Base-by-base conservation (phyloP, 2,113 vertebrate genomes). In the Chrysemys picta region DNA sequence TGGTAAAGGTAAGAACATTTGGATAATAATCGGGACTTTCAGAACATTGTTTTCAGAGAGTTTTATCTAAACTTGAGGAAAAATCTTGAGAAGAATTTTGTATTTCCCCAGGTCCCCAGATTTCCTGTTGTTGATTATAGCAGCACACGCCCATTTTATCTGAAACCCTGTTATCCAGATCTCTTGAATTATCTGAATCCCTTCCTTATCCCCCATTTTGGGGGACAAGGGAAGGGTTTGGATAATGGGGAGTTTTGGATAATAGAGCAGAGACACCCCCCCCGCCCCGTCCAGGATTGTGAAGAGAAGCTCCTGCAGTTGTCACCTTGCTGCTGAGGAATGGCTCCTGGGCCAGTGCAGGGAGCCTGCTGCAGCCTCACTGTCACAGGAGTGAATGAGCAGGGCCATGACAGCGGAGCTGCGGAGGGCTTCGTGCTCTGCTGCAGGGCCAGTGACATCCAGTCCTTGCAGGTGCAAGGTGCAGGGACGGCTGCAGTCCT, bases 211-310 rank as follows among this genome's bases (percentile, higher is more conserved):
- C 12, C 56, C 29, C 29, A 13, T 31, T 4, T 62, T 62, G 59
- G 16, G n/a, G 19, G 17, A n/a, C 7, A 4, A 69, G 62, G 62
- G 35, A 69, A 19, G 35, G 35, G 35, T 69, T 69, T n/a, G 35
- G 35, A n/a, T n/a, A 69, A n/a, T 19, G 35, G 16, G 31, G 62
- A 65, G 62, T 31, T 65, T 35, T 65, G 62, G 62, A 69, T n/a
- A 65, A 35, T 65, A 65, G 13, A 65, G 31, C 59, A 17, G 59
- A 65, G 35, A 6, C 14, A 1, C 27, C 57, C 6, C 11, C 13
- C 3, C 6, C 10, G 2, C 6, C 22, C 9, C 12, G 0, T 6
- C 59, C 6, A 65, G 13, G 14, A 14, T 35, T 35, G 31, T 35
- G 31, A 65, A 14, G 62, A 35, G 24, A 11, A 57, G 10, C 56